These are phyloP conservation scores for Papilio polytes DNA, from an alignment of 1,140 invertebrate genomes.

Conservation along the genomic window DNA sequence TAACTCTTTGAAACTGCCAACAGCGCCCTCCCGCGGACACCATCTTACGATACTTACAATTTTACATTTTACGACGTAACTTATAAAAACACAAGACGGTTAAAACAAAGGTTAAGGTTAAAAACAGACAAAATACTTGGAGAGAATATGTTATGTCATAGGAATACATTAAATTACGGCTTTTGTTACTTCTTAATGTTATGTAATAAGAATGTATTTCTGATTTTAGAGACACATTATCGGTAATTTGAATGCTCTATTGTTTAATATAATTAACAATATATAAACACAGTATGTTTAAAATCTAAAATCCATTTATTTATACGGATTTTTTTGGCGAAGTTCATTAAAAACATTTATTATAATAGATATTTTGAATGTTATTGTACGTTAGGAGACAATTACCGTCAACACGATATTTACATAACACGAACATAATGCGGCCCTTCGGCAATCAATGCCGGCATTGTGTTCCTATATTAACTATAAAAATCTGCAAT, in stretches of 20 bases:
- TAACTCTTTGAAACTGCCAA: slow-evolving; percentile 33
- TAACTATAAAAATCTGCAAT: slow-evolving; percentile 30
- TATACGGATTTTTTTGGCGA: neutral
- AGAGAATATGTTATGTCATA: slow-evolving; percentile 16
- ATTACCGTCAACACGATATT: slow-evolving; percentile 3
- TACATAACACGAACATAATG: slow-evolving; percentile 18
- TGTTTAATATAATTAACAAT: slow-evolving; percentile 1
- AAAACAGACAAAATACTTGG: neutral
- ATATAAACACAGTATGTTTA: neutral
- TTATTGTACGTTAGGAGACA: neutral
- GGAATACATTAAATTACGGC: slow-evolving; percentile 5
- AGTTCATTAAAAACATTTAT: neutral
- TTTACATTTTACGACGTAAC: slow-evolving; percentile 4
- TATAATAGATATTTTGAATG: neutral
- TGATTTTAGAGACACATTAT: neutral
- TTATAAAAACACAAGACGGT: slow-evolving; percentile 12
- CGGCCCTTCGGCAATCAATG: slow-evolving; percentile 6
- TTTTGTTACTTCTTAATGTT: neutral
- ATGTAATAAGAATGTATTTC: neutral
- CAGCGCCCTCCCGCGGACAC: neutral
- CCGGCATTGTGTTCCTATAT: slow-evolving; percentile 11
- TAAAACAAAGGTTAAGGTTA: slow-evolving; percentile 22
- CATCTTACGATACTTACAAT: neutral
- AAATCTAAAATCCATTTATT: neutral
- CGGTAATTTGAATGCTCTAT: neutral